Evolutionary conservation across 2,888 invertebrate species (phyloP), one percentile per base, ranked within the genome.

Genomic region (Hirtodrosophila cameraria): DNA sequence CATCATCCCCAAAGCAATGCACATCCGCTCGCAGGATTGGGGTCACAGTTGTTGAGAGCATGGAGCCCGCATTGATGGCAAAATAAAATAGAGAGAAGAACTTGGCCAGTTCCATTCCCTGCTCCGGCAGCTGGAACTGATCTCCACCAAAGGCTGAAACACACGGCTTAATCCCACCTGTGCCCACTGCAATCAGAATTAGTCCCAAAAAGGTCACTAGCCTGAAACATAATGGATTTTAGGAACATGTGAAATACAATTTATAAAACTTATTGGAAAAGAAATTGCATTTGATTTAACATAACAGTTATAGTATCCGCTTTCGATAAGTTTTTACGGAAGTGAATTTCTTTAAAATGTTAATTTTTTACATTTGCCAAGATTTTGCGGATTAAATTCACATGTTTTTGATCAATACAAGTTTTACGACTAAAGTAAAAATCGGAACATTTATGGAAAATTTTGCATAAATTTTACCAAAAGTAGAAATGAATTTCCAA

Each of bases 1-100:
- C 94, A 55, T 92, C 93, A 39, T 94, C 93, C 0, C 93, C 95
- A 75, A 96, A 96, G 88, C 97, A 97, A 36, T 94, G 92, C 0
- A 96, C 93, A 83, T 96, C 94, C 38, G 94, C 94, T 84, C 98
- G 93, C 7, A 99, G 91, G 41, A 97, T 93, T 0, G 99, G 99
- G 0, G 98, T 97, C 0, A 98, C 84, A 68, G 96, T 94, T 0
- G 96, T 97, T 0, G 97, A 97, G 45, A 98, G 92, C 48, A 97
- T 93, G 72, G 97, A 97, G 6, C 98, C 98, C 0, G 94, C 94
- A 90, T 98, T 99, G 87, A 99, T 98, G 38, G 97, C 92, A 88
- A 98, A 97, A 92, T 99, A 99, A 90, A 98, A 99, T 1, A 98
- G 91, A 0, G 98, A 98, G 92, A 99, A 99, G 92, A 97, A 99